phyloP scores from a whole-genome alignment of 2,113 vertebrate genomes.

The Melospiza melodia region DNA sequence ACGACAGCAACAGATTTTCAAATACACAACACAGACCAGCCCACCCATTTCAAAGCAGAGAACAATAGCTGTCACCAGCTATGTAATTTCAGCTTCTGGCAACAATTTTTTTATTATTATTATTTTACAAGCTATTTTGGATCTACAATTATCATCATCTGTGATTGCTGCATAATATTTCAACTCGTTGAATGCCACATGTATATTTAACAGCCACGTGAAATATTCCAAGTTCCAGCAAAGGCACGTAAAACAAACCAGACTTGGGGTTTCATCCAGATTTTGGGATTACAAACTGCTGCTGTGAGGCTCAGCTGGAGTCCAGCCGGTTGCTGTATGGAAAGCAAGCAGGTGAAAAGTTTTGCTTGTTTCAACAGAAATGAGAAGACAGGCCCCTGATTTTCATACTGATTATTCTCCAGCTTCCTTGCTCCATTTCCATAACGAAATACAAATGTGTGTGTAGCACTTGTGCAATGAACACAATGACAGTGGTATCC shows the following conservation, averaged over 20 bases:
- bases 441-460: background rate
- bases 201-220: background rate
- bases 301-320: background rate
- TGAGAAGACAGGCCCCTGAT: background rate
- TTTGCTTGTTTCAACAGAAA: background rate
- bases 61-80: constrained; percentile 24
- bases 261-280: background rate
- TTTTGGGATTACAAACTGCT: background rate
- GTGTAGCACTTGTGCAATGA: rapidly evolving
- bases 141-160: constrained; percentile 4
- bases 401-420: background rate
- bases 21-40: constrained; percentile 17
- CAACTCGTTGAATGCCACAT: background rate
- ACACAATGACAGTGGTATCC: background rate
- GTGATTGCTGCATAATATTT: constrained; percentile 18
- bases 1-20: constrained; percentile 6
- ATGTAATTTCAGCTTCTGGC: constrained; percentile 42
- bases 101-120: constrained; percentile 49
- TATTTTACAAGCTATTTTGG: constrained; percentile 46
- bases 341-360: background rate
- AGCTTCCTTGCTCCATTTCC: background rate
- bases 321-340: background rate
- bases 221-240: background rate
- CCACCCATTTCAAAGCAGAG: constrained; percentile 18
- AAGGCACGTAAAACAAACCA: background rate